Evolutionary conservation across 2,797 vertebrate species (phyloP).

Genomic region (Lacerta agilis): DNA sequence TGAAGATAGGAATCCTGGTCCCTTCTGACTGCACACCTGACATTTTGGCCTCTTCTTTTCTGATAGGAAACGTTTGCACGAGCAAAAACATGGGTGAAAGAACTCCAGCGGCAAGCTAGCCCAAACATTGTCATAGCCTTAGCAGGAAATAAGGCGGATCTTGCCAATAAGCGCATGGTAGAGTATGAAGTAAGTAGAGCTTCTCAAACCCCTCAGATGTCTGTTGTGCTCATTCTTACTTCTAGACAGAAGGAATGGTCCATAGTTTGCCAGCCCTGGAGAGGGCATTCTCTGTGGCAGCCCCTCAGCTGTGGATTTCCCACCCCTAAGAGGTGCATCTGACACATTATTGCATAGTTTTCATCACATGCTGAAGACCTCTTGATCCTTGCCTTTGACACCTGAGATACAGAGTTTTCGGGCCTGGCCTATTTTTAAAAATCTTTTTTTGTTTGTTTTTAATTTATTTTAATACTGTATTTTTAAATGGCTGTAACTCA

Average conservation of each 20-base stretch:
- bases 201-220: not conserved
- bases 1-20: not conserved
- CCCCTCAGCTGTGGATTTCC: too few species aligned
- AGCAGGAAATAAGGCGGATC: conserved; percentile 84
- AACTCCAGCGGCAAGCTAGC: conserved; percentile 84
- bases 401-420: too few species aligned
- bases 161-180: conserved; percentile 83
- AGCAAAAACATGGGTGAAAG: conserved; percentile 86
- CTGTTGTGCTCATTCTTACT: not conserved
- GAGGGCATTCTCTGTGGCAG: too few species aligned
- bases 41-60: conserved; percentile 41
- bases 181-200: conserved; percentile 80
- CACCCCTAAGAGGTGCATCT: too few species aligned
- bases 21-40: not conserved
- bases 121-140: conserved; percentile 85
- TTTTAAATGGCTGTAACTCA: too few species aligned
- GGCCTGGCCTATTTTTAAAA: too few species aligned
- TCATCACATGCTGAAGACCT: too few species aligned
- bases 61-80: conserved; percentile 82
- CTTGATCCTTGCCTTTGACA: too few species aligned
- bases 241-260: not conserved
- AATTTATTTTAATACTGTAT: too few species aligned
- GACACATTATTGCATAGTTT: too few species aligned
- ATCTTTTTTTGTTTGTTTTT: too few species aligned
- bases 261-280: not conserved